Conservation (phyloP, 2,797 vertebrate genomes). For the Pantherophis vulpinus region DNA sequence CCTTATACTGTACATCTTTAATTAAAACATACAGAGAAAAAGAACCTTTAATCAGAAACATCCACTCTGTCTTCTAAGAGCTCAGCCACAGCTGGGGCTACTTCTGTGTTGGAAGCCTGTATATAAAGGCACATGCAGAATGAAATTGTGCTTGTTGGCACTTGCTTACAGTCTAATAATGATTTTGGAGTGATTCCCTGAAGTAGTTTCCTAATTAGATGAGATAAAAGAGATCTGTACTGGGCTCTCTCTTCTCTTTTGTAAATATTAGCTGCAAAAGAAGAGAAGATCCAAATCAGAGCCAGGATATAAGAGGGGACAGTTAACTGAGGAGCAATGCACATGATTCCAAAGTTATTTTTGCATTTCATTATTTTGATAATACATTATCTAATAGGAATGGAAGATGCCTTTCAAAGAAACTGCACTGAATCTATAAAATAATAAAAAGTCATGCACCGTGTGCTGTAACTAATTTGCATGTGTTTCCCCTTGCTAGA, state of each 20-base stretch:
- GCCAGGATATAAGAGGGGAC: not conserved
- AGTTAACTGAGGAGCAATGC: not conserved
- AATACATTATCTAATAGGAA: not conserved
- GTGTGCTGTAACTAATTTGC: not conserved
- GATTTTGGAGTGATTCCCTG: not conserved
- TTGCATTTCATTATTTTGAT: not conserved
- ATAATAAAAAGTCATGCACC: not conserved
- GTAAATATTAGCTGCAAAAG: not conserved
- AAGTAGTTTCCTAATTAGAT: not conserved
- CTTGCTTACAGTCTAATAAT: not conserved
- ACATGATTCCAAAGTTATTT: not conserved
- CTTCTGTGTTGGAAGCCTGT: not conserved
- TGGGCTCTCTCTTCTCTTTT: not conserved
- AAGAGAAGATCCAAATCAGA: not conserved
- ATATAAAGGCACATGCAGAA: not conserved
- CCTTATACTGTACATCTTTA: conserved; percentile 5
- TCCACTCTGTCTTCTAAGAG: not conserved
- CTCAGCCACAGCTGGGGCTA: not conserved
- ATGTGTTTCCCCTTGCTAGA: not conserved
- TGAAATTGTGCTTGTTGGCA: not conserved
- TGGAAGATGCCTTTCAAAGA: not conserved
- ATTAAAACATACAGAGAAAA: not conserved
- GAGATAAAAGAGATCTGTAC: not conserved
- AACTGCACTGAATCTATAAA: not conserved
- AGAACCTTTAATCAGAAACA: conserved; percentile 1